A percentile compares a stretch with the other conserved stretches of the same genome.
Evolutionary conservation across 2,113 vertebrate genomes (phyloP).

Genomic region (Chascanopsetta lugubris): DNA sequence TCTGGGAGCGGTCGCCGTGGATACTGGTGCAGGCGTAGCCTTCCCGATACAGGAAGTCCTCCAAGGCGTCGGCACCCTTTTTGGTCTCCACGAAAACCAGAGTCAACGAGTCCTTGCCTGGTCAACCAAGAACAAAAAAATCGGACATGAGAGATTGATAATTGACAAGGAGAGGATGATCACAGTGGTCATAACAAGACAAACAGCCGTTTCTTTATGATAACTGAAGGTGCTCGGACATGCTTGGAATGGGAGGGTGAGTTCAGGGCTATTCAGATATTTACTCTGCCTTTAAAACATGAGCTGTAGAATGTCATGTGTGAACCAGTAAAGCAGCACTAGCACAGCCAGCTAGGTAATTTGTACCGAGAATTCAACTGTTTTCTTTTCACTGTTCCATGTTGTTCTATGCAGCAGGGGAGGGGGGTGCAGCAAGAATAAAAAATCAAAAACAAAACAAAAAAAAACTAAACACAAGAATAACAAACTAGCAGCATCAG

Average conservation of each 20-base stretch:
- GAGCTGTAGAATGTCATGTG: too few relatives aligned
- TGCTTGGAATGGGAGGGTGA: neutral
- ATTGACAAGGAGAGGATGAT: neutral
- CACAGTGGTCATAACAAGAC: neutral
- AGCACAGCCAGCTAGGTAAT: too few relatives aligned
- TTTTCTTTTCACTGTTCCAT: too few relatives aligned
- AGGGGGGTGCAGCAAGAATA: conserved; percentile 27
- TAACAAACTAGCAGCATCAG: conserved; percentile 1
- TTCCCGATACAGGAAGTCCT: conserved; percentile 95
- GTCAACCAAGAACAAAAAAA: conserved; percentile 6
- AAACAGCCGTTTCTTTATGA: neutral
- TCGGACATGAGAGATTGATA: neutral
- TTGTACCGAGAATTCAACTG: too few relatives aligned
- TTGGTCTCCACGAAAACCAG: conserved; percentile 99
- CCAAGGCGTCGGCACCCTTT: conserved; percentile 94
- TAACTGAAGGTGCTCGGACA: too few relatives aligned
- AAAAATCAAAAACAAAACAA: conserved; percentile 2
- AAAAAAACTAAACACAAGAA: conserved; percentile 7
- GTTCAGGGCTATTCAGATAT: too few relatives aligned
- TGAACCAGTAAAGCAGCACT: too few relatives aligned
- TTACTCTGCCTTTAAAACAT: too few relatives aligned
- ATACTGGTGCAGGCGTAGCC: conserved; percentile 98
- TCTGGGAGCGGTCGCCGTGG: conserved; percentile 95
- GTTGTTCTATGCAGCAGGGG: conserved; percentile 13
- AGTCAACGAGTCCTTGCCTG: conserved; percentile 95